phyloP scores from a whole-genome alignment of 2,888 invertebrate species.

The Tupiocoris notatus region DNA sequence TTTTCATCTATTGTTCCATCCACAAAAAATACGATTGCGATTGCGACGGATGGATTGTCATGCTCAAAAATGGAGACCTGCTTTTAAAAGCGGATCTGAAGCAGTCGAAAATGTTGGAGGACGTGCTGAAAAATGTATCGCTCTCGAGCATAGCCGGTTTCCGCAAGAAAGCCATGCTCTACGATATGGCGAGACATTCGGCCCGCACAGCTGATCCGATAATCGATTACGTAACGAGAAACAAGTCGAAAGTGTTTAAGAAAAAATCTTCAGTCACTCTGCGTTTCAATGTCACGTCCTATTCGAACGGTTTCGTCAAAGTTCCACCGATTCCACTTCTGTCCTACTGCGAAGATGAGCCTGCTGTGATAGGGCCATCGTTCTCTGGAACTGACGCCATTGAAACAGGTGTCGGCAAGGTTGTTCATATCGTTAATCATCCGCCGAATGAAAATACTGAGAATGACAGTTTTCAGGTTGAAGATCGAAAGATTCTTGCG shows the following conservation, averaged over 20 bases:
- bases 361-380: not conserved
- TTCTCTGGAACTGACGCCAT: not conserved
- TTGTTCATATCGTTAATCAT: not conserved
- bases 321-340: not conserved
- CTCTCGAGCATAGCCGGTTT: not conserved
- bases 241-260: not conserved
- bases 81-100: not conserved
- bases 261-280: not conserved
- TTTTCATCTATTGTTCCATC: conserved; percentile 11
- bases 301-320: conserved; percentile 15
- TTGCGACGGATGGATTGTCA: conserved; percentile 6
- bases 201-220: conserved; percentile 1
- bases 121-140: not conserved
- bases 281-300: not conserved
- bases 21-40: conserved; percentile 21
- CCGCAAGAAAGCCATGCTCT: not conserved
- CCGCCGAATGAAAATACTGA: not conserved
- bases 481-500: not conserved
- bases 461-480: not conserved
- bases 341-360: not conserved
- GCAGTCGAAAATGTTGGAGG: not conserved
- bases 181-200: conserved; percentile 2
- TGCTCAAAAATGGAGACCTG: conserved; percentile 10
- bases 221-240: conserved; percentile 1
- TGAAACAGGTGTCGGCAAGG: not conserved